These are phyloP conservation scores for Trachelus stipa DNA, from an alignment of 2,888 invertebrate species.

Conservation along the genomic window DNA sequence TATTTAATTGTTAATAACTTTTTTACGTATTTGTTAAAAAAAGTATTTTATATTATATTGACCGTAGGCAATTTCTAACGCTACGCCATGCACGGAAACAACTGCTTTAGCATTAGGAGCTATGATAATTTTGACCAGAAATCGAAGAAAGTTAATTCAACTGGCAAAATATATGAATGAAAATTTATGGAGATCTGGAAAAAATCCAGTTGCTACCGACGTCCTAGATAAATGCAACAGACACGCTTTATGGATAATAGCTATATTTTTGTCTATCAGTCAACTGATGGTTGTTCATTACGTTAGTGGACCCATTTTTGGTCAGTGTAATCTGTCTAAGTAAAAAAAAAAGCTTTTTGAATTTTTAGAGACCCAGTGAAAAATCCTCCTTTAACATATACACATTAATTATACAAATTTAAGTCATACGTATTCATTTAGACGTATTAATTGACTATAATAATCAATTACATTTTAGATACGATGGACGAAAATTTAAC, in stretches of 20 bases:
- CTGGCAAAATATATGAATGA: neutral
- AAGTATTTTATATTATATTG: neutral
- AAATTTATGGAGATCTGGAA: neutral
- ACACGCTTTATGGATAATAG: neutral
- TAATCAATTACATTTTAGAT: neutral
- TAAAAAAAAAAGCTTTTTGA: neutral
- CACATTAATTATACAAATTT: neutral
- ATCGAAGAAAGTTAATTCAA: neutral
- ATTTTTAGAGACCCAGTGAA: neutral
- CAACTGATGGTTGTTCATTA: neutral
- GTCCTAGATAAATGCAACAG: neutral
- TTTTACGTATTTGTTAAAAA: neutral
- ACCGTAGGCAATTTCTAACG: neutral
- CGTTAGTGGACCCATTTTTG: neutral
- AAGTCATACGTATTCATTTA: neutral
- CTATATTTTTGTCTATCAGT: neutral
- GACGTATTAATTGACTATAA: too few relatives aligned
- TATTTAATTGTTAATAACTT: neutral
- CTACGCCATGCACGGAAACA: neutral
- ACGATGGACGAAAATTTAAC: slow-evolving; percentile 27
- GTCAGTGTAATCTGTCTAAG: neutral
- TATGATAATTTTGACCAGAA: neutral
- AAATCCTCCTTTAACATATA: neutral
- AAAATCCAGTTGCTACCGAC: neutral
- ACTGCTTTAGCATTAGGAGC: neutral